Evolutionary conservation across 92 coral and sea anemone genomes (phyloP).

Genomic region (Parazoanthus darwini): DNA sequence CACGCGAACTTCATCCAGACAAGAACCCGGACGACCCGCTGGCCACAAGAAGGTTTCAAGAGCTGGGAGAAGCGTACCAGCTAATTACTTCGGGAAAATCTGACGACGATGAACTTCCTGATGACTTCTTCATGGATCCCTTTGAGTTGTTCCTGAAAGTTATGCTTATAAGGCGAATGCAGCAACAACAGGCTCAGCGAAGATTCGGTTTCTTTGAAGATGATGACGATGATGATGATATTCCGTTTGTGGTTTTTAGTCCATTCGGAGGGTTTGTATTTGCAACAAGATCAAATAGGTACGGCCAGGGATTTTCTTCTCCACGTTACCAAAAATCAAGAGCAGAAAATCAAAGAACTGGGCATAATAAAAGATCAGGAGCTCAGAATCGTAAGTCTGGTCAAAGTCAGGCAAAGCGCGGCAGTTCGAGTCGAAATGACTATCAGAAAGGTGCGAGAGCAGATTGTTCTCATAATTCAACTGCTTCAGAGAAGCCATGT

Average conservation of each 20-base stretch:
- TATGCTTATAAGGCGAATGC: conserved; percentile 53
- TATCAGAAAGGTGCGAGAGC: not conserved
- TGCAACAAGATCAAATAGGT: not conserved
- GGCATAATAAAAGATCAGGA: conserved; percentile 1
- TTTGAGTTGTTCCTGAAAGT: conserved; percentile 51
- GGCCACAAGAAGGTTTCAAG: conserved; percentile 69
- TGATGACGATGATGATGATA: conserved; percentile 43
- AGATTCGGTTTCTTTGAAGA: conserved; percentile 46
- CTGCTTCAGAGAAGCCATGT: not conserved
- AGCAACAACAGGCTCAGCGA: conserved; percentile 43
- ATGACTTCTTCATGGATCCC: conserved; percentile 46
- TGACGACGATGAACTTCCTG: conserved; percentile 45
- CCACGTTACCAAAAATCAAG: conserved; percentile 21
- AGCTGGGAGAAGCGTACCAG: conserved; percentile 68
- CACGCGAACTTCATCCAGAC: conserved; percentile 80
- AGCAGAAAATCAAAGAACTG: conserved; percentile 4
- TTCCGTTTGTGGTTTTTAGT: conserved; percentile 4
- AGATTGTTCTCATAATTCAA: not conserved
- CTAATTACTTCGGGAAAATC: conserved; percentile 46
- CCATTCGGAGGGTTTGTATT: conserved; percentile 33
- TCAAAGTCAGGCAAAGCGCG: conserved; percentile 10
- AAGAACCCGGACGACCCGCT: conserved; percentile 68
- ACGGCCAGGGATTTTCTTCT: conserved; percentile 2
- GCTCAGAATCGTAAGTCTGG: not conserved
- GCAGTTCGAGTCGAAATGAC: not conserved